Conservation (phyloP, 2,113 vertebrate genomes). For the Rhinoptilus africanus region DNA sequence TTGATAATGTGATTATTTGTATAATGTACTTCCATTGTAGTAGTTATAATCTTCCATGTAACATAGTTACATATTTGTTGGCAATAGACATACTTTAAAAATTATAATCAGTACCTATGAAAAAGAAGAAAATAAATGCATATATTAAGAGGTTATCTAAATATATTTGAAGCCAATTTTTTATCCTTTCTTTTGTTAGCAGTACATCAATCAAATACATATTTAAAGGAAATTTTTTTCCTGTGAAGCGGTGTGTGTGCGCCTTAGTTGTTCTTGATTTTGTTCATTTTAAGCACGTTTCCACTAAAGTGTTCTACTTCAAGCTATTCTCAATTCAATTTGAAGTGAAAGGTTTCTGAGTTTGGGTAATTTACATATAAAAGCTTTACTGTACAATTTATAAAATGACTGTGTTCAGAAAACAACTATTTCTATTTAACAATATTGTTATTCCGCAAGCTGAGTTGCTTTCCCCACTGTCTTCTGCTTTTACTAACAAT, state of each 20-base stretch:
- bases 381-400: constrained; percentile 75
- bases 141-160: not conserved
- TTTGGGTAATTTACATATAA: constrained; percentile 81
- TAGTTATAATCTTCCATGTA: not conserved
- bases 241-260: not conserved
- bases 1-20: not conserved
- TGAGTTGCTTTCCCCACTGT: constrained; percentile 31
- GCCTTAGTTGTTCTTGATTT: constrained; percentile 24
- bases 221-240: not conserved
- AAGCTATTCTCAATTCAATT: constrained; percentile 76
- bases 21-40: not conserved
- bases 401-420: constrained; percentile 72
- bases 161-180: not conserved
- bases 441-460: constrained; percentile 61
- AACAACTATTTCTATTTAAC: constrained; percentile 75
- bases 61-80: not conserved
- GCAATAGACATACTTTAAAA: constrained; percentile 1
- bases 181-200: not conserved
- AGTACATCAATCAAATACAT: constrained; percentile 17
- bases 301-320: constrained; percentile 60
- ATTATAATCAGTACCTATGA: not conserved
- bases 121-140: not conserved
- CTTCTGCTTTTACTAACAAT: constrained; percentile 52
- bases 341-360: constrained; percentile 72
- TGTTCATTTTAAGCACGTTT: constrained; percentile 74